These are phyloP conservation scores for Achlya flavicornis DNA, from an alignment of 2,888 invertebrate genomes.

Conservation along the genomic window DNA sequence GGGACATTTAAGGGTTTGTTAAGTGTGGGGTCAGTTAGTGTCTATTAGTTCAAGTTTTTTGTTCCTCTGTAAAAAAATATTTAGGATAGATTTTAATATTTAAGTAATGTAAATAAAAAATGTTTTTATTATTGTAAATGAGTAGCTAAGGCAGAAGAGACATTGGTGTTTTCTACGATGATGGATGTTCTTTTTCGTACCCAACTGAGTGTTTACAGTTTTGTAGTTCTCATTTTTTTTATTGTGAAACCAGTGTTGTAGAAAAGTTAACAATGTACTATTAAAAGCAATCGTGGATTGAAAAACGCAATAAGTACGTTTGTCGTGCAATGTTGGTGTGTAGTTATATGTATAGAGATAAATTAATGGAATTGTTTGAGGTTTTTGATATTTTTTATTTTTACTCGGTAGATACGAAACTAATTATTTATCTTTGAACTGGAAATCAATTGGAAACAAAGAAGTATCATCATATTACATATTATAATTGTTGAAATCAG, in stretches of 20 bases:
- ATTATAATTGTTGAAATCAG: too few species aligned
- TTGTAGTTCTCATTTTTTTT: constrained; percentile 32
- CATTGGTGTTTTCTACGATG: constrained; percentile 67
- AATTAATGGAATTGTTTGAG: constrained; percentile 29
- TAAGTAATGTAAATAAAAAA: constrained; percentile 77
- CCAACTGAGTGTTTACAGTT: constrained; percentile 15
- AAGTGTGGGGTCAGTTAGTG: constrained; percentile 60
- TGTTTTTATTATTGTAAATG: constrained; percentile 80
- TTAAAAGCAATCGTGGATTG: constrained; percentile 41
- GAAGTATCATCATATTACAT: not conserved
- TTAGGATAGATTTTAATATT: constrained; percentile 70
- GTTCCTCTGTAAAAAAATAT: constrained; percentile 81
- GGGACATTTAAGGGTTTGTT: constrained; percentile 48
- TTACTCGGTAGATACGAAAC: constrained; percentile 14
- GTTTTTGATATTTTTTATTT: constrained; percentile 25
- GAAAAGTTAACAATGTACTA: constrained; percentile 32
- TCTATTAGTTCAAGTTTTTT: constrained; percentile 76
- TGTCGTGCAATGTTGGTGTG: constrained; percentile 72
- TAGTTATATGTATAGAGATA: constrained; percentile 53
- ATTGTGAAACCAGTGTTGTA: constrained; percentile 45
- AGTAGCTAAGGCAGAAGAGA: constrained; percentile 61
- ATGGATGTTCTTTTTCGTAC: constrained; percentile 30
- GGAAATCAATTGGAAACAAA: not conserved
- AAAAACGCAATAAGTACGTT: constrained; percentile 56
- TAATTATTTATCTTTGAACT: not conserved